Percentiles rank a stretch among this genome's conserved stretches.
Conservation (phyloP, 2,113 vertebrate genomes). For the Sphyrna mokarran region DNA sequence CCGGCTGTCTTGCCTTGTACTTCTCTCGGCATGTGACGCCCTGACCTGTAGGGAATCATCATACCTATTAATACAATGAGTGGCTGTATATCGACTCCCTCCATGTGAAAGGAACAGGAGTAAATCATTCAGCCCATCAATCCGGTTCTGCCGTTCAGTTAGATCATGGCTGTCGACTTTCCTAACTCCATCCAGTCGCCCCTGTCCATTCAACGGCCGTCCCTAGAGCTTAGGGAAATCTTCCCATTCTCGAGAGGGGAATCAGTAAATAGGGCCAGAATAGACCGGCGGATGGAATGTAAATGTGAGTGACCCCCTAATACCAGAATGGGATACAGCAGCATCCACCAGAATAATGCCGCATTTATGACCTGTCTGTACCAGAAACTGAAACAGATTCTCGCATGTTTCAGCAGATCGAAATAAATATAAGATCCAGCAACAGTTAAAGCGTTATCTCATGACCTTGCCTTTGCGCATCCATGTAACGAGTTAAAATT, state of each 20-base stretch:
- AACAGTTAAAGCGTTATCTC: not conserved
- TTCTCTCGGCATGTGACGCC: not conserved
- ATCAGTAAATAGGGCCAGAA: not conserved
- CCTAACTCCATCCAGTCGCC: too few relatives aligned
- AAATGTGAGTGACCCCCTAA: not conserved
- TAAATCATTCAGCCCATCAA: not conserved
- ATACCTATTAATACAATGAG: not conserved
- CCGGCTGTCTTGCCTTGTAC: not conserved
- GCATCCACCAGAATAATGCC: not conserved
- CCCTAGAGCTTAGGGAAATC: not conserved
- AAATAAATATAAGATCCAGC: not conserved
- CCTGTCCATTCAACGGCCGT: too few relatives aligned
- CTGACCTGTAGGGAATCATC: not conserved
- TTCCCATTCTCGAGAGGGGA: not conserved
- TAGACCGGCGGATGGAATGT: not conserved
- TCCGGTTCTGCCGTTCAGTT: not conserved
- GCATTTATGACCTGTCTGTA: not conserved
- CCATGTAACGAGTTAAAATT: not conserved
- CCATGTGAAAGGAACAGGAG: not conserved
- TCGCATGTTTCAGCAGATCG: not conserved
- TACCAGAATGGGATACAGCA: not conserved
- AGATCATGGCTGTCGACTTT: not conserved
- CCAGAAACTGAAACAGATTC: constrained; percentile 11
- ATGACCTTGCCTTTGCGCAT: not conserved
- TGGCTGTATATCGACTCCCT: not conserved